A percentile compares a stretch with the other conserved stretches of the same genome.
These are phyloP conservation scores for Beroe ovata DNA, from an alignment of 37 sponge, comb jelly and placozoan genomes.

Conservation along the genomic window DNA sequence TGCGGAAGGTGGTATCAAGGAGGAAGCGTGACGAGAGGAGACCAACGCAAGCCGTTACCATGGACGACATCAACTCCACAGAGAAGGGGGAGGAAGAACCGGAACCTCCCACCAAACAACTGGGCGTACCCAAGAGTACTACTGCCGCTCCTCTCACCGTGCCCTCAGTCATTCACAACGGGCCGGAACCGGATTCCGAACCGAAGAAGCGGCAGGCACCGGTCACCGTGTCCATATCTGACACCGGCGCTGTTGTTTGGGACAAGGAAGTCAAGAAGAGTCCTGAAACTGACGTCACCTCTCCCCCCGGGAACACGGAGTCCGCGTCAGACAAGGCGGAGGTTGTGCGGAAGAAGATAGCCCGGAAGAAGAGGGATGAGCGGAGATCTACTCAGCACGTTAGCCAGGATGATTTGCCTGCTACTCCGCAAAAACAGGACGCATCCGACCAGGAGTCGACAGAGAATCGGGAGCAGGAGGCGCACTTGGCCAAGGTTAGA, in stretches of 20 bases:
- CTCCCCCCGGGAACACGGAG: not conserved
- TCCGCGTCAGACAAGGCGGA: slow-evolving; percentile 50
- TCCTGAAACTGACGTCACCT: not conserved
- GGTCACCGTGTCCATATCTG: not conserved
- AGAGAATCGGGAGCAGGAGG: slow-evolving; percentile 8
- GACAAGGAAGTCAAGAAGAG: slow-evolving; percentile 35
- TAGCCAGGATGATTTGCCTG: slow-evolving; percentile 25
- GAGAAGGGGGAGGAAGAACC: not conserved
- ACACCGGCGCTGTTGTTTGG: slow-evolving; percentile 32
- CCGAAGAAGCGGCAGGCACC: slow-evolving; percentile 32
- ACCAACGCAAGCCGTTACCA: slow-evolving; percentile 47
- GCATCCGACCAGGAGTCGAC: not conserved
- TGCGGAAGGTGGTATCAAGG: slow-evolving; percentile 10
- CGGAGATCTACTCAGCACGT: slow-evolving; percentile 52
- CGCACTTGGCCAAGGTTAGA: slow-evolving; percentile 11
- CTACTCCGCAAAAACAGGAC: slow-evolving; percentile 5
- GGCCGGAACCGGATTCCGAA: not conserved
- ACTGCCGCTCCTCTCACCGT: not conserved
- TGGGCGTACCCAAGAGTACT: not conserved
- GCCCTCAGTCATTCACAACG: slow-evolving; percentile 14
- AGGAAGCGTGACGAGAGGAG: slow-evolving; percentile 54
- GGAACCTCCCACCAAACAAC: not conserved
- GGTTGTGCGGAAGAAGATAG: slow-evolving; percentile 24
- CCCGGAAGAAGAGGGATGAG: slow-evolving; percentile 50
- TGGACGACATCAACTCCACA: not conserved